Conservation (phyloP, 2,797 vertebrate genomes). For the Erithacus rubecula region DNA sequence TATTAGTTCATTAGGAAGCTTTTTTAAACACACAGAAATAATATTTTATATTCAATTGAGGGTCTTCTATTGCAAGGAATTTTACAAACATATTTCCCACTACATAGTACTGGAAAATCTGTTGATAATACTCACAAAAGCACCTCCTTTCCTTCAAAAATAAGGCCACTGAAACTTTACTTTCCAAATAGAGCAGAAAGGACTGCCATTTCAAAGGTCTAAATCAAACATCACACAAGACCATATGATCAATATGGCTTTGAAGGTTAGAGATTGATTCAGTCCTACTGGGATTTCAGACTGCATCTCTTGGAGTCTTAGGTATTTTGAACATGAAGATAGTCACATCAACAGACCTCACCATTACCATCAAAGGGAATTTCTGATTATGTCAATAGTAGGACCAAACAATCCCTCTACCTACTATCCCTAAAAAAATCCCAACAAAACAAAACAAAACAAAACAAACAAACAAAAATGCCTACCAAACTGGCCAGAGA, state of each 20-base stretch:
- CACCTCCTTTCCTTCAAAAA: neutral
- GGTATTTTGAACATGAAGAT: neutral
- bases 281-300: neutral
- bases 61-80: neutral
- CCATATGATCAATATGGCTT: slow-evolving; percentile 8
- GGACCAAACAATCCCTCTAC: neutral
- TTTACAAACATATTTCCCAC: neutral
- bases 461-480: neutral
- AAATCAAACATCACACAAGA: neutral
- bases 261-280: slow-evolving; percentile 33
- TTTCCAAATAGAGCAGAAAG: neutral
- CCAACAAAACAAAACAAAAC: neutral
- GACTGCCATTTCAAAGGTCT: neutral
- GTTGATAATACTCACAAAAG: neutral
- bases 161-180: neutral
- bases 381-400: neutral
- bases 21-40: neutral
- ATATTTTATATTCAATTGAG: neutral
- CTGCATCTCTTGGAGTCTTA: neutral
- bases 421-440: neutral
- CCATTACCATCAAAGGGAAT: neutral
- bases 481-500: neutral
- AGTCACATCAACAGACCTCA: neutral
- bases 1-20: neutral
- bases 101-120: neutral